phyloP scores from a whole-genome alignment of 2,797 vertebrate genomes.

The Malacoraja senta region DNA sequence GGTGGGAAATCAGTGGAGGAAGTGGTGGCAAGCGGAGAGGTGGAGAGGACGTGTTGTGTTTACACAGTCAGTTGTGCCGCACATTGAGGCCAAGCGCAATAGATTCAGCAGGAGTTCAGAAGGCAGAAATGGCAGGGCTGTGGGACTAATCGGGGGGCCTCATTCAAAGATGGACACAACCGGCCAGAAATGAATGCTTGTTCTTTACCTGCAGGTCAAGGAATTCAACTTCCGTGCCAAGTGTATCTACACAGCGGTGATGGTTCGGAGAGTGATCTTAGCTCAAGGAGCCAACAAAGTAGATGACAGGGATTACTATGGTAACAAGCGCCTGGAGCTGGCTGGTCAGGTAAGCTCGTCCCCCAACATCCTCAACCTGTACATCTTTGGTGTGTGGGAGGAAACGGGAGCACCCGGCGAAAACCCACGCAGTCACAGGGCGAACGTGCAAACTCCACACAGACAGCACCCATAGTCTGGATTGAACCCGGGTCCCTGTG shows the following conservation, averaged over 20 bases:
- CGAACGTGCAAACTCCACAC: no score
- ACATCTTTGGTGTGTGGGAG: no score
- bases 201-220: constrained; percentile 69
- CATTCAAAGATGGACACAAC: not conserved
- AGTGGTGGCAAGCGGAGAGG: no score
- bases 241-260: constrained; percentile 94
- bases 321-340: constrained; percentile 92
- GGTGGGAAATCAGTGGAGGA: not conserved
- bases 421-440: no score
- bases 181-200: not conserved
- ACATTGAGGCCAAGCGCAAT: not conserved
- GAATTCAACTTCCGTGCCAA: constrained; percentile 97
- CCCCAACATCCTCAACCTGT: no score
- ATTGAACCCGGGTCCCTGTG: no score
- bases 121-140: not conserved
- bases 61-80: no score
- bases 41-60: not conserved
- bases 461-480: no score
- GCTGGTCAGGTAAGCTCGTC: constrained; percentile 82
- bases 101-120: not conserved
- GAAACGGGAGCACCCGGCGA: no score
- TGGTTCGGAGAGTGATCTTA: constrained; percentile 93
- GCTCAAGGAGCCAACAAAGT: constrained; percentile 95
- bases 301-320: constrained; percentile 96
- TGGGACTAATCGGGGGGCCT: not conserved